Percentiles rank a stretch among this genome's conserved stretches.
phyloP scores from a whole-genome alignment of 1,140 invertebrate species.

The Panagrolaimus sp. region DNA sequence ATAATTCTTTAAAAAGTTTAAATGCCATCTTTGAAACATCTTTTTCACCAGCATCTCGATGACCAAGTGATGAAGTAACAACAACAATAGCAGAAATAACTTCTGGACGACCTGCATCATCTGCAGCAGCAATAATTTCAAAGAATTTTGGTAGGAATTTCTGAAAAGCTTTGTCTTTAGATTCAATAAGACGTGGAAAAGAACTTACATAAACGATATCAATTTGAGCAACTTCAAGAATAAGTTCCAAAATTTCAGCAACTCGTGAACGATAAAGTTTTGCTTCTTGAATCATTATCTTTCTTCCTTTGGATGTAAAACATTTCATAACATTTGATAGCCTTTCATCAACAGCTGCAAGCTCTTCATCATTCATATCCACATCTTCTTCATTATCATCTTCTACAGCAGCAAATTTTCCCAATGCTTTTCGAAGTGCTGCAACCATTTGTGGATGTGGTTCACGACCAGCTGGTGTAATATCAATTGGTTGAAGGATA shows the following conservation, averaged over 20 bases:
- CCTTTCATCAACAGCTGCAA: conserved; percentile 8
- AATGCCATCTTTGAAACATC: too few species aligned
- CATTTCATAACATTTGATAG: not conserved
- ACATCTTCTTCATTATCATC: conserved; percentile 12
- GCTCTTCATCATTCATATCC: conserved; percentile 18
- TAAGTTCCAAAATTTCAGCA: not conserved
- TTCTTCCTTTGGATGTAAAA: not conserved
- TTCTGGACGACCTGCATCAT: not conserved
- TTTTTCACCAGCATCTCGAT: not conserved
- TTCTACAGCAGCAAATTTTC: conserved; percentile 10
- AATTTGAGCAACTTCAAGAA: not conserved
- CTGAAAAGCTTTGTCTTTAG: not conserved
- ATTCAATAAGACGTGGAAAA: not conserved
- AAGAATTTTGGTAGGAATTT: not conserved
- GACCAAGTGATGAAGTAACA: not conserved
- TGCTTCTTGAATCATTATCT: not conserved
- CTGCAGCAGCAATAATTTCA: not conserved
- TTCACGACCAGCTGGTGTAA: not conserved
- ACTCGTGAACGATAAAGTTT: not conserved
- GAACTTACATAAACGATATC: conserved; percentile 6
- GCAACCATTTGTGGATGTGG: conserved; percentile 14
- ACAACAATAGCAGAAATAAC: not conserved
- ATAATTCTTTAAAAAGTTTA: too few species aligned
- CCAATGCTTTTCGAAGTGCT: conserved; percentile 17
- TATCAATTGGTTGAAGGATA: too few species aligned